These are phyloP conservation scores for Chinchilla lanigera DNA, from an alignment of 2,113 vertebrate species.

Conservation along the genomic window DNA sequence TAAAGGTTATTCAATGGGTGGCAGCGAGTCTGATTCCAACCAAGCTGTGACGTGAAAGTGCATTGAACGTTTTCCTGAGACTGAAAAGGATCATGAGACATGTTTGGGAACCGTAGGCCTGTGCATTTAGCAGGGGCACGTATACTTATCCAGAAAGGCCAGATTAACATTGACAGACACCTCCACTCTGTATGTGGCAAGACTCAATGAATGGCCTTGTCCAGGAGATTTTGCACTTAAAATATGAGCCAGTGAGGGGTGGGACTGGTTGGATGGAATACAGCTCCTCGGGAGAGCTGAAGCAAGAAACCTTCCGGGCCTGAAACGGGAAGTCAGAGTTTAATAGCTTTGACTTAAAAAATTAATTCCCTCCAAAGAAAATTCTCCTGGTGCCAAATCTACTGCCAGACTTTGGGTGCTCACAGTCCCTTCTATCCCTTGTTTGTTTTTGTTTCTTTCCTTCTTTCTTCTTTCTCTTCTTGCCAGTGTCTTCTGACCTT, in stretches of 20 bases:
- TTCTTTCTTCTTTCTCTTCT: constrained; percentile 59
- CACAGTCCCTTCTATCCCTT: constrained; percentile 68
- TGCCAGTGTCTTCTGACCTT: constrained; percentile 71
- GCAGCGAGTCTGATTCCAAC: constrained; percentile 8
- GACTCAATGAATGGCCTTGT: constrained; percentile 54
- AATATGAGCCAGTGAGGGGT: not conserved
- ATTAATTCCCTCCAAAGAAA: constrained; percentile 81
- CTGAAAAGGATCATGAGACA: constrained; percentile 52
- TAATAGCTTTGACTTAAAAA: constrained; percentile 78
- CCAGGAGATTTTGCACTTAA: constrained; percentile 40
- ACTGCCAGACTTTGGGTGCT: constrained; percentile 66
- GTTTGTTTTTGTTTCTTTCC: constrained; percentile 77
- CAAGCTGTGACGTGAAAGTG: constrained; percentile 2
- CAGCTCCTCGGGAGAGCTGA: constrained; percentile 59
- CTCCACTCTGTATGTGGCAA: constrained; percentile 62
- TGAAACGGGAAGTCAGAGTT: constrained; percentile 78
- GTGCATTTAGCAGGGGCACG: not conserved
- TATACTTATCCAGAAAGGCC: not conserved
- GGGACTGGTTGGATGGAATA: constrained; percentile 67
- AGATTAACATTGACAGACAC: constrained; percentile 68
- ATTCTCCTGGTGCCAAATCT: constrained; percentile 80
- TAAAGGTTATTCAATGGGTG: not conserved
- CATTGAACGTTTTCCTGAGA: constrained; percentile 38
- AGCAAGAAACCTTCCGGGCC: constrained; percentile 67
- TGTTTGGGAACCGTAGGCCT: constrained; percentile 54